Base-by-base conservation (phyloP, 1,140 invertebrate genomes). In the Drosophila fuyamai region DNA sequence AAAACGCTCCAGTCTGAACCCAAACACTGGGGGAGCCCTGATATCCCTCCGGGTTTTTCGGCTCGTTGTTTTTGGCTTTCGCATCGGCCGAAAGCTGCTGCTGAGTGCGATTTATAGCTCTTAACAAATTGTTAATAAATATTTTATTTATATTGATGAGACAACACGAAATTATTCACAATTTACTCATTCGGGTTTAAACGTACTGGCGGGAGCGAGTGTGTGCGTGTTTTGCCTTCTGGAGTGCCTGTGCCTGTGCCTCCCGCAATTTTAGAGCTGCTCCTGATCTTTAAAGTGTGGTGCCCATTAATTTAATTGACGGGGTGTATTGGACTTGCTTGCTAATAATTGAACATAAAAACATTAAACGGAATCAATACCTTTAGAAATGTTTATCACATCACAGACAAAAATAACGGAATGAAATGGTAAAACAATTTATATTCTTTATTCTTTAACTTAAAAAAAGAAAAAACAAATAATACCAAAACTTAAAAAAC, bases 81-180 rank as follows among this genome's bases (percentile, higher is more conserved):
- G 60, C 40, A 63, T 46, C 48, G 41, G 75, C 32, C 68, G 57
- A 62, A 60, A 65, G 68, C 62, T 62, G 67, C 67, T 77, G 83
- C 70, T 83, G 79, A 72, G 80, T 79, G 72, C 76, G 84, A 88
- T 88, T 88, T 88, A 86, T 86, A 77, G 79, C 79, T 86, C 79
- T 88, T 83, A 89, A 80, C 80, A 89, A 89, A 84, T 88, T 89
- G 80, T 88, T 89, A 89, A 88, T 83, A 88, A 89, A 88, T 89
- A 88, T 88, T 88, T 89, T 88, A 88, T 88, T 88, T 89, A 83
- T 88, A 89, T 88, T 88, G 84, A 88, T 88, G 84, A 88, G 83
- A 88, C 77, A 89, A 84, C 72, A 81, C 62, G 48, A 83, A 83
- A 88, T 88, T 88, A 88, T 89, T 88, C 84, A 89, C 76, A 89